Evolutionary conservation across 2,888 invertebrate genomes (phyloP).

Genomic region (Drosophila sordidula): DNA sequence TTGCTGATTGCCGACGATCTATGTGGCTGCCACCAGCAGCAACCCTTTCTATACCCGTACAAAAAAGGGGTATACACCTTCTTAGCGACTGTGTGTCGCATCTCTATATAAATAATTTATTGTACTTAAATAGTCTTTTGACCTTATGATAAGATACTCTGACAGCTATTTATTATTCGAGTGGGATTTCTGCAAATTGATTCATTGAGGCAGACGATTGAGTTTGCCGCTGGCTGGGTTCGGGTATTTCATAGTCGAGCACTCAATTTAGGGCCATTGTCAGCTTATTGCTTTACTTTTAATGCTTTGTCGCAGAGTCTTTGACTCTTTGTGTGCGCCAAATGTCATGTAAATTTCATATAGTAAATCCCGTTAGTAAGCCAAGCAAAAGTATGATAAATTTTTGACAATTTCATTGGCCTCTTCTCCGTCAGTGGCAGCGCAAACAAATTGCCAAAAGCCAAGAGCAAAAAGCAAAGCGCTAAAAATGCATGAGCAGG

Average conservation of each 20-base stretch:
- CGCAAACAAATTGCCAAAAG: conserved; percentile 56
- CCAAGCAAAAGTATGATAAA: conserved; percentile 54
- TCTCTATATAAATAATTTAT: not conserved
- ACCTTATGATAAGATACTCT: no score
- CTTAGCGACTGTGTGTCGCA: not conserved
- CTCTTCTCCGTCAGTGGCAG: conserved; percentile 28
- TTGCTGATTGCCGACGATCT: conserved; percentile 62
- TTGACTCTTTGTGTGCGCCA: conserved; percentile 25
- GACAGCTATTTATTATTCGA: no score
- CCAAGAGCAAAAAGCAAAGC: conserved; percentile 22
- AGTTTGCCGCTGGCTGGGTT: no score
- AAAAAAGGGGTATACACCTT: not conserved
- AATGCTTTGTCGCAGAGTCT: conserved; percentile 15
- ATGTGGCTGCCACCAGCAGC: conserved; percentile 24
- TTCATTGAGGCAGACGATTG: no score
- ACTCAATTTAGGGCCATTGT: not conserved
- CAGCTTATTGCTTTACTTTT: conserved; percentile 13
- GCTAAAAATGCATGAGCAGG: conserved; percentile 64
- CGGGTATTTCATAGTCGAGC: conserved; percentile 6
- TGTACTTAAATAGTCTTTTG: no score
- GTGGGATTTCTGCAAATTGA: no score
- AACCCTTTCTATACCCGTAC: conserved; percentile 27
- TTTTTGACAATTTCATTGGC: conserved; percentile 63
- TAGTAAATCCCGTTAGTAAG: conserved; percentile 62
- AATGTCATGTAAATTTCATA: conserved; percentile 63